Conservation (phyloP, 2,888 invertebrate species). For the Chaetoderma sp. region DNA sequence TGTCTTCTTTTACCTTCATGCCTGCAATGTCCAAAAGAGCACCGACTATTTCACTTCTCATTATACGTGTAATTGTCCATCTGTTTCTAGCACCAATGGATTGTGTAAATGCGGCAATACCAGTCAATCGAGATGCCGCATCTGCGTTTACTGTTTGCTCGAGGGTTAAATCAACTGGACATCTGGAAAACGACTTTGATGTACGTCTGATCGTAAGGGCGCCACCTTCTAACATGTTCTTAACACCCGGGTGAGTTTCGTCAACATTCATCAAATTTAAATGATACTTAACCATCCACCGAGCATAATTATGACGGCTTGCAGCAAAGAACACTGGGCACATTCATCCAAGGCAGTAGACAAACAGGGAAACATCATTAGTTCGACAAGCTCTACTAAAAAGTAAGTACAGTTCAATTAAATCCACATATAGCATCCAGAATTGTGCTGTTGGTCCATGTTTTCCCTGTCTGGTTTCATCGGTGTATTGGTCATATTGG, state of each 20-base stretch:
- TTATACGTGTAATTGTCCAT: conserved; percentile 20
- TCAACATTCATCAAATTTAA: conserved; percentile 34
- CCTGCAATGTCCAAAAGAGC: conserved; percentile 12
- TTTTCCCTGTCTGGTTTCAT: conserved; percentile 22
- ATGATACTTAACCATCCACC: conserved; percentile 38
- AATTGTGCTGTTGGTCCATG: conserved; percentile 34
- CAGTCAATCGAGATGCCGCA: conserved; percentile 20
- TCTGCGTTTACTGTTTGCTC: conserved; percentile 19
- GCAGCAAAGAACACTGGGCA: conserved; percentile 34
- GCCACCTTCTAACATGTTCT: conserved; percentile 7
- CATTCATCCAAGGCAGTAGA: too few relatives aligned
- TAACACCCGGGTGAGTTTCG: conserved; percentile 4
- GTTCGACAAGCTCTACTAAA: conserved; percentile 15
- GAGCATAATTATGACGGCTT: conserved; percentile 33
- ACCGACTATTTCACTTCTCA: conserved; percentile 3
- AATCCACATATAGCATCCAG: conserved; percentile 36
- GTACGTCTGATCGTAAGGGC: conserved; percentile 13
- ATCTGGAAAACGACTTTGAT: background rate
- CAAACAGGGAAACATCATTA: conserved; percentile 34
- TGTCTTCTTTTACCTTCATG: conserved; percentile 6
- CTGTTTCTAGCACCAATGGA: conserved; percentile 9
- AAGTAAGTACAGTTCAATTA: conserved; percentile 18
- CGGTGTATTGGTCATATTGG: conserved; percentile 17
- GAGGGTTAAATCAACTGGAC: background rate
- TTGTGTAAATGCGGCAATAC: conserved; percentile 13